A percentile compares a stretch with the other conserved stretches of the same genome.
Conservation (phyloP, 2,113 vertebrate species). For the Telmatochromis brachygnathus region DNA sequence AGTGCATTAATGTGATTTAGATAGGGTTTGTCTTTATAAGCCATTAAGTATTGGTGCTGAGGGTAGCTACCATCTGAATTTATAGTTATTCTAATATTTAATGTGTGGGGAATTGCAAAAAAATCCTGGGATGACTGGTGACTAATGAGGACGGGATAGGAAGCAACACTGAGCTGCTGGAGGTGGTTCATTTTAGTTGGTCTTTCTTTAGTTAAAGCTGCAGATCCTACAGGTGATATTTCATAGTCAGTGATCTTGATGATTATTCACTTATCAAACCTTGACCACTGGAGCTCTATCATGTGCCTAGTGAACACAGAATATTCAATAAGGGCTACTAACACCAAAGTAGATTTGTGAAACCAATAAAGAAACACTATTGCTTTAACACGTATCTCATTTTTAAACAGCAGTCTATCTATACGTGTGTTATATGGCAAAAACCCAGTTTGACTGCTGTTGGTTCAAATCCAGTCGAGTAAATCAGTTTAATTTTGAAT, state of each 20-base stretch:
- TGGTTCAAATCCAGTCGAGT: slow-evolving; percentile 19
- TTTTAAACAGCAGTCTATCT: neutral
- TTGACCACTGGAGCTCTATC: neutral
- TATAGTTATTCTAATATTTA: neutral
- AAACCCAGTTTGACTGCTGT: neutral
- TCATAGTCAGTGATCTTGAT: neutral
- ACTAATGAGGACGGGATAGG: neutral
- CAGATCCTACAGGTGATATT: neutral
- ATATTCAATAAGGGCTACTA: neutral
- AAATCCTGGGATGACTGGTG: neutral
- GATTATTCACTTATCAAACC: neutral
- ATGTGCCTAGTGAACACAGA: neutral
- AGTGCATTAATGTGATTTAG: neutral
- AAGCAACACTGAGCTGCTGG: neutral
- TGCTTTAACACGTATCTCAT: neutral
- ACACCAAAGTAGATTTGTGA: neutral
- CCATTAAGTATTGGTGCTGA: neutral
- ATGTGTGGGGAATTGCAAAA: neutral
- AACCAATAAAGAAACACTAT: neutral
- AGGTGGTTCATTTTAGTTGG: neutral
- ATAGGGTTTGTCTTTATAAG: neutral
- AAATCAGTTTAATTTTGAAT: slow-evolving; percentile 6
- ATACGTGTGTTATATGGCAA: neutral
- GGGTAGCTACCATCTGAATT: neutral
- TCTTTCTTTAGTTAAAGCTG: neutral